Evolutionary conservation across 2,797 vertebrate genomes (phyloP).

Genomic region (Taeniopygia guttata): DNA sequence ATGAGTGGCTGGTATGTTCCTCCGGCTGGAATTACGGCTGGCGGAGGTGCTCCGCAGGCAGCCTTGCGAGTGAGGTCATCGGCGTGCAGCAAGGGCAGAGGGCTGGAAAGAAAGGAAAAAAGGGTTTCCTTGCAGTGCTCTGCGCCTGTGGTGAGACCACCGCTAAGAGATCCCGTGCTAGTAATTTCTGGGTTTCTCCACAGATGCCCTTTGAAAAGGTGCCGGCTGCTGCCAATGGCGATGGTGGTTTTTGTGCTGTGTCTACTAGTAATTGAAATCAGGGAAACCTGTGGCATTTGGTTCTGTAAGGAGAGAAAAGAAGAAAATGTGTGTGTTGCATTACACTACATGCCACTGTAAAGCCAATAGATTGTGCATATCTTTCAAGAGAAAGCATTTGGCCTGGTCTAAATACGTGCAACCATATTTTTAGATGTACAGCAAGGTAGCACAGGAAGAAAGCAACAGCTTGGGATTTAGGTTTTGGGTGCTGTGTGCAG

Average conservation of each 20-base stretch:
- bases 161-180: conserved; percentile 42
- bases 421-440: neutral
- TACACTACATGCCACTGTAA: neutral
- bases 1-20: conserved; percentile 40
- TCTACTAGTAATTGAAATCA: neutral
- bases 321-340: neutral
- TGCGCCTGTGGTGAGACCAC: conserved; percentile 51
- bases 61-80: conserved; percentile 31
- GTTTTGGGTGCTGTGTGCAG: conserved; percentile 30
- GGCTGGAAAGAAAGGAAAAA: neutral
- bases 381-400: neutral
- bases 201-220: conserved; percentile 1
- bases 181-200: neutral
- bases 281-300: neutral
- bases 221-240: neutral
- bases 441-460: neutral
- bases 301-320: neutral
- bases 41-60: neutral
- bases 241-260: neutral
- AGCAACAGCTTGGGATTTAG: neutral
- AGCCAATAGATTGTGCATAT: neutral
- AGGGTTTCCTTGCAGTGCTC: neutral
- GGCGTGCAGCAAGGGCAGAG: neutral
- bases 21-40: conserved; percentile 15
- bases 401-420: neutral